A percentile compares a stretch with the other conserved stretches of the same genome.
Conservation (phyloP, 2,888 invertebrate species). For the Tenthredo amoena region DNA sequence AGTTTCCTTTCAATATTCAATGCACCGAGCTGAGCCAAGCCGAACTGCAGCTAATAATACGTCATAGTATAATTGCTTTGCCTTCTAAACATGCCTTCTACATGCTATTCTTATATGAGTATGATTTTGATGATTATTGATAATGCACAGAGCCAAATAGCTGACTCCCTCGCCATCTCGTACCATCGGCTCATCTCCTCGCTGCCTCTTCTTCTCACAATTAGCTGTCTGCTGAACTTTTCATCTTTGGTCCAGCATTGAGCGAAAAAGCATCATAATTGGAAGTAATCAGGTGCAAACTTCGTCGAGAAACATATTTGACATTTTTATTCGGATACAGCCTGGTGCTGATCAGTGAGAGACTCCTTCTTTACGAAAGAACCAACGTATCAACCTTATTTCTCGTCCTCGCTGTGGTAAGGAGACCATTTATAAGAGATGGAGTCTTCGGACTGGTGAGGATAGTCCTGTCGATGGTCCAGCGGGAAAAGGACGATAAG, state of each 20-base stretch:
- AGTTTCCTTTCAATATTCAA: constrained; percentile 48
- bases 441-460: background rate
- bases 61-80: constrained; percentile 34
- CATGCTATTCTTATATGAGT: constrained; percentile 19
- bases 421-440: constrained; percentile 7
- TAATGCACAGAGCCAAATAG: constrained; percentile 17
- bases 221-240: background rate
- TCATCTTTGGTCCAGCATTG: background rate
- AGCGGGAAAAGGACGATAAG: background rate
- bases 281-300: background rate
- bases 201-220: background rate
- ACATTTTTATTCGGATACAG: background rate
- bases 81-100: background rate
- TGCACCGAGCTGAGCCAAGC: constrained; percentile 32
- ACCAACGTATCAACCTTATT: background rate
- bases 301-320: background rate
- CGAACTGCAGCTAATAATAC: constrained; percentile 49
- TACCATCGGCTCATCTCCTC: background rate
- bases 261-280: background rate
- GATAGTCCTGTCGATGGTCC: constrained; percentile 2
- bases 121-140: constrained; percentile 26
- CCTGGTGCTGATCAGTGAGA: background rate
- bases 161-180: constrained; percentile 14
- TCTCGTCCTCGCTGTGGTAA: no score
- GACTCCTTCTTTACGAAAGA: no score